These are phyloP conservation scores for Heliopora coerulea DNA, from an alignment of 92 coral and sea anemone species.

Conservation along the genomic window DNA sequence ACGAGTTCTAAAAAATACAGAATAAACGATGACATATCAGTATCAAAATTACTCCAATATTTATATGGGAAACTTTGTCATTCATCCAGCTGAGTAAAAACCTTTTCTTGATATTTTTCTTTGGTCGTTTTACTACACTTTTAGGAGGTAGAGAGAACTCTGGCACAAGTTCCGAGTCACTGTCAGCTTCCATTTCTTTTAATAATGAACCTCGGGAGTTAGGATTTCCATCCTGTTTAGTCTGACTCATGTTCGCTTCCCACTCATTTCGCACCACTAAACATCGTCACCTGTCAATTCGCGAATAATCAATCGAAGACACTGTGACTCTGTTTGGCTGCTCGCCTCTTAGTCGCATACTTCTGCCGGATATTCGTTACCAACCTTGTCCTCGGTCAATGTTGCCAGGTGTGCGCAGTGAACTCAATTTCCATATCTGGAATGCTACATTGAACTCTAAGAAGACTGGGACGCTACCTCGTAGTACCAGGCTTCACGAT, in stretches of 20 bases:
- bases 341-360: no score
- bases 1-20: constrained; percentile 20
- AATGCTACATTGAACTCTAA: no score
- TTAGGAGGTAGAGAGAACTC: constrained; percentile 42
- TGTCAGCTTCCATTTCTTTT: constrained; percentile 31
- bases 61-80: neutral
- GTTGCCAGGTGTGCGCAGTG: no score
- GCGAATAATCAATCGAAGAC: no score
- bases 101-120: constrained; percentile 25
- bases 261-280: neutral
- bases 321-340: no score
- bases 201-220: constrained; percentile 38
- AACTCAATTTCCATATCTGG: no score
- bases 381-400: no score
- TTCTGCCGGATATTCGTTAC: no score
- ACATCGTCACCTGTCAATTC: no score
- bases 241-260: neutral
- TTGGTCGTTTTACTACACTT: constrained; percentile 36
- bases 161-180: constrained; percentile 35
- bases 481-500: no score
- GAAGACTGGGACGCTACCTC: no score
- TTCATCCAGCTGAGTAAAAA: constrained; percentile 12
- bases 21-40: neutral
- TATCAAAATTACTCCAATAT: neutral
- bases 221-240: constrained; percentile 19